Percentiles rank a stretch among this genome's conserved stretches.
Conservation (phyloP, 2,888 invertebrate genomes). For the Ennomos quercinarius region DNA sequence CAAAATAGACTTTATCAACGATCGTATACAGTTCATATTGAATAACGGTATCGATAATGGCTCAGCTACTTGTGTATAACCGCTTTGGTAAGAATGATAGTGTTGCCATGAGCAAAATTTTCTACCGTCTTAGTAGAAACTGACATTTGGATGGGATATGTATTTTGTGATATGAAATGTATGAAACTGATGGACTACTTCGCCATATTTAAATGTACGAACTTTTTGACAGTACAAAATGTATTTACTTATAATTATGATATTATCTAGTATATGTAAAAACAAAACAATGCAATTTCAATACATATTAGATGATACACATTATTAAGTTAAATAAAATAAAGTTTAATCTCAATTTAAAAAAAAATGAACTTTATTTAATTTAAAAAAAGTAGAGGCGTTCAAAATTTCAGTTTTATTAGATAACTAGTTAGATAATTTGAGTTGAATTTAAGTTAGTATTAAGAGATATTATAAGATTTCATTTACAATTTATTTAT, state of each 20-base stretch:
- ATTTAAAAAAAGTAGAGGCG: too few relatives aligned
- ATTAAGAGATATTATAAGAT: constrained; percentile 16
- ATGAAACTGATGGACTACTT: constrained; percentile 41
- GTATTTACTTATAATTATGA: constrained; percentile 43
- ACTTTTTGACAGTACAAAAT: constrained; percentile 72
- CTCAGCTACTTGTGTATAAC: constrained; percentile 13
- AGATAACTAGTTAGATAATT: background rate
- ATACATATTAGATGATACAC: too few relatives aligned
- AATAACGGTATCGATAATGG: constrained; percentile 11
- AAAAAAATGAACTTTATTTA: too few relatives aligned
- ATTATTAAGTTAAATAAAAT: too few relatives aligned
- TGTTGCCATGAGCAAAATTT: constrained; percentile 31
- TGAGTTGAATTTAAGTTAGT: constrained; percentile 10
- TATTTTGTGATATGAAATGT: constrained; percentile 58
- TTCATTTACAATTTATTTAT: constrained; percentile 37
- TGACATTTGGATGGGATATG: constrained; percentile 28
- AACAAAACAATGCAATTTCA: background rate
- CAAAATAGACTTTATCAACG: constrained; percentile 17
- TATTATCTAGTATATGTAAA: constrained; percentile 33
- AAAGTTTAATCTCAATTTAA: too few relatives aligned
- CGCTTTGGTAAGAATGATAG: constrained; percentile 7
- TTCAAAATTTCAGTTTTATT: background rate
- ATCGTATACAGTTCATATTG: constrained; percentile 18
- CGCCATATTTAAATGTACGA: constrained; percentile 58
- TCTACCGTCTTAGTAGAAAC: constrained; percentile 54